These are phyloP conservation scores for Morone saxatilis DNA, from an alignment of 2,113 vertebrate genomes.

Conservation along the genomic window DNA sequence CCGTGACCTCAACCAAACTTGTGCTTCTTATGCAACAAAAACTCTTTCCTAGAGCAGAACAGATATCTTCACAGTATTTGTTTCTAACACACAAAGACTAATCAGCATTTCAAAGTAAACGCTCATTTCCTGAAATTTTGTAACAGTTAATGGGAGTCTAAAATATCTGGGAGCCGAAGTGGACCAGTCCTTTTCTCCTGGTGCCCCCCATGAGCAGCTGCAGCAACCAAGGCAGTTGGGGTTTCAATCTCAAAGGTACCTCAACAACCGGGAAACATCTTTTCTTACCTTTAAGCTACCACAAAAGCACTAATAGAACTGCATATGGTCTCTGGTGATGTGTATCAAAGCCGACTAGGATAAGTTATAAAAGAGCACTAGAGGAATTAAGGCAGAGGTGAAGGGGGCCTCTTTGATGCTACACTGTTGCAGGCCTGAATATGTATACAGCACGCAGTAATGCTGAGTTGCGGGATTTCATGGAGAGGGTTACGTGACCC, in stretches of 20 bases:
- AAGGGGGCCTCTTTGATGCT: slow-evolving; percentile 64
- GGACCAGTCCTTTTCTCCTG: neutral
- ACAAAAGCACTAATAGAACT: neutral
- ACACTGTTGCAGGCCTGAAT: slow-evolving; percentile 53
- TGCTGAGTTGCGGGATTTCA: slow-evolving; percentile 70
- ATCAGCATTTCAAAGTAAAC: slow-evolving; percentile 10
- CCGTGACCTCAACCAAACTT: neutral
- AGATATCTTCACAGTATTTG: neutral
- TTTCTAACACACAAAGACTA: neutral
- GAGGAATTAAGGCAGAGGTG: slow-evolving; percentile 48
- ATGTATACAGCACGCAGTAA: slow-evolving; percentile 48
- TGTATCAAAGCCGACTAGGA: slow-evolving; percentile 4
- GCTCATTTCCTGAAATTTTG: neutral
- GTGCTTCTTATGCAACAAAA: neutral
- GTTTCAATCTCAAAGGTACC: neutral
- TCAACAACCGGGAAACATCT: slow-evolving; percentile 12
- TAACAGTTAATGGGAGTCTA: neutral
- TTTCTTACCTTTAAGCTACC: slow-evolving; percentile 10
- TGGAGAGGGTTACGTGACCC: slow-evolving; percentile 41
- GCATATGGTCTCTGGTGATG: slow-evolving; percentile 7
- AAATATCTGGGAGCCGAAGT: neutral
- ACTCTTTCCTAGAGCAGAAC: neutral
- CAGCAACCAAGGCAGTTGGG: neutral
- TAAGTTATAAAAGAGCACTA: slow-evolving; percentile 25
- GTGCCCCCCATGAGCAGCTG: neutral